These are phyloP conservation scores for Griposia aprilina DNA, from an alignment of 2,888 invertebrate species.

Conservation along the genomic window DNA sequence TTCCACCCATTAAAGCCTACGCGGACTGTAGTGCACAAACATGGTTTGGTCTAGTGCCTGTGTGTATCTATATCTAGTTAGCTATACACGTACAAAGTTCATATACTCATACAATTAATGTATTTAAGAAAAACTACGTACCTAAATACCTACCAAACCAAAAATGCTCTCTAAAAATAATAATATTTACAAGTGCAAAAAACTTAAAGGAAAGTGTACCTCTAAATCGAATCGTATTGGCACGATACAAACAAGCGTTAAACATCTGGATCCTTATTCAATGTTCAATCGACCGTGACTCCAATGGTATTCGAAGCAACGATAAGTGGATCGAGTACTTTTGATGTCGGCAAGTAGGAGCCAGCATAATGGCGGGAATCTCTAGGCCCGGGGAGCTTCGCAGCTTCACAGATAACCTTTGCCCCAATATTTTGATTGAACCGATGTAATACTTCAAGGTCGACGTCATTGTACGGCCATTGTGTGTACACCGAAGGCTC, in stretches of 20 bases:
- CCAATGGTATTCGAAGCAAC: slow-evolving; percentile 79
- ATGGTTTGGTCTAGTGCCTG: slow-evolving; percentile 22
- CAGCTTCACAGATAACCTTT: slow-evolving; percentile 83
- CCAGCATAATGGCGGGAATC: slow-evolving; percentile 75
- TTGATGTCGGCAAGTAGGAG: slow-evolving; percentile 76
- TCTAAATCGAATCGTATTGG: slow-evolving; percentile 58
- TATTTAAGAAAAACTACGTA: neutral
- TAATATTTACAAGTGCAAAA: slow-evolving; percentile 34
- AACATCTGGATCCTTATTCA: slow-evolving; percentile 78
- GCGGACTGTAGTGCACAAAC: slow-evolving; percentile 43
- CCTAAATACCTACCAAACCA: neutral
- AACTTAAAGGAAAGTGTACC: slow-evolving; percentile 37
- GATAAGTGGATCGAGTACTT: slow-evolving; percentile 80
- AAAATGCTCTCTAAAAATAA: slow-evolving; percentile 38
- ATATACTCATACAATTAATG: neutral
- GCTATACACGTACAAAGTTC: neutral
- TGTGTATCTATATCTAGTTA: slow-evolving; percentile 7
- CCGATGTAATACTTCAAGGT: slow-evolving; percentile 83
- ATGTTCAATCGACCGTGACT: slow-evolving; percentile 84
- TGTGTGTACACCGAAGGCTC: slow-evolving; percentile 75
- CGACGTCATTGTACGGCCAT: slow-evolving; percentile 79
- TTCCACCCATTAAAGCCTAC: slow-evolving; percentile 64
- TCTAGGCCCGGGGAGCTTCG: slow-evolving; percentile 67
- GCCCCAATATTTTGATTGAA: slow-evolving; percentile 86
- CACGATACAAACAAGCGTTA: slow-evolving; percentile 70